These are phyloP conservation scores for Chrysogorgia sp. DNA, from an alignment of 92 coral and sea anemone species.

Conservation along the genomic window DNA sequence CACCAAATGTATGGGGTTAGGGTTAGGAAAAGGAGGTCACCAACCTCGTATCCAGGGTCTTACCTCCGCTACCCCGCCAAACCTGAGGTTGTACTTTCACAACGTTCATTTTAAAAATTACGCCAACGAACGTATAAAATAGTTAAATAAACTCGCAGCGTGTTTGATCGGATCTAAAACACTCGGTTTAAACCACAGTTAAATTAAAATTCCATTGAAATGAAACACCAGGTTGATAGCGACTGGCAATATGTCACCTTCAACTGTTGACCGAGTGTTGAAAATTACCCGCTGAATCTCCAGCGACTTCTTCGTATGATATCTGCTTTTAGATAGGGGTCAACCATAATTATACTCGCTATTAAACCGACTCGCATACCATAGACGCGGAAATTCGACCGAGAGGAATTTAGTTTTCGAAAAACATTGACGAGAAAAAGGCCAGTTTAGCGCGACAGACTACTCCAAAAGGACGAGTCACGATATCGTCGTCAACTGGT, in stretches of 20 bases:
- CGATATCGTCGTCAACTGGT: neutral
- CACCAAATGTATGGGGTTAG: too few species aligned
- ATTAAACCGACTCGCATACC: neutral
- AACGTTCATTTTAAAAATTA: too few species aligned
- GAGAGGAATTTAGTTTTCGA: neutral
- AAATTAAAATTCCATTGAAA: neutral
- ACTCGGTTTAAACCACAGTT: too few species aligned
- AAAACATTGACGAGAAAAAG: neutral
- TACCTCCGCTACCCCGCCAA: too few species aligned
- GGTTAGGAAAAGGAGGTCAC: too few species aligned
- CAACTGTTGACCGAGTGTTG: conserved; percentile 9
- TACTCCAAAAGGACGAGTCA: neutral
- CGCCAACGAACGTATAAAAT: too few species aligned
- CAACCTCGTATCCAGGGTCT: too few species aligned
- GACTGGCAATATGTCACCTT: conserved; percentile 4
- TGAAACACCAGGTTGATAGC: neutral
- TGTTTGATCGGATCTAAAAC: too few species aligned
- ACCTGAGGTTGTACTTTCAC: too few species aligned
- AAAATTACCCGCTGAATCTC: neutral
- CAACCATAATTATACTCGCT: neutral
- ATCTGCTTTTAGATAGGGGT: conserved; percentile 19
- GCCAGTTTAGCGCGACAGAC: conserved; percentile 10
- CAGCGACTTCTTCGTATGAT: neutral
- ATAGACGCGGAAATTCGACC: neutral
- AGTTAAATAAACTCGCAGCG: too few species aligned